Conservation (phyloP, 64 coral and sea anemone genomes). For the Stichodactyla mertensii region DNA sequence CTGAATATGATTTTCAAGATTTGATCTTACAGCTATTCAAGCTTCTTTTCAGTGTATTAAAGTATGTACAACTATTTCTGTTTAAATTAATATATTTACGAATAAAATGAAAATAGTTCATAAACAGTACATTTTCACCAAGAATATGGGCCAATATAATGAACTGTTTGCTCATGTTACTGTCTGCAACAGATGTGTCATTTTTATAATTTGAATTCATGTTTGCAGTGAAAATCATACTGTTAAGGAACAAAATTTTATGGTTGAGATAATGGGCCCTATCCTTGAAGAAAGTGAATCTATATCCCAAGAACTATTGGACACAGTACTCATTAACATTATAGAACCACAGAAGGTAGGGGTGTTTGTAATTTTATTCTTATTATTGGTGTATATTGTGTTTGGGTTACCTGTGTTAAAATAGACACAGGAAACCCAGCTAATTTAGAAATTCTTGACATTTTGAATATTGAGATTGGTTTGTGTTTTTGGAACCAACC, state of each 20-base stretch:
- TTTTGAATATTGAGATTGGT: too few relatives aligned
- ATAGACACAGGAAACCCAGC: too few relatives aligned
- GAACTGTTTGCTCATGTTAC: too few relatives aligned
- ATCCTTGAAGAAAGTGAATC: slow-evolving; percentile 70
- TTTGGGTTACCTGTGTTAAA: neutral
- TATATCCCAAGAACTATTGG: slow-evolving; percentile 74
- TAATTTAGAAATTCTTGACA: too few relatives aligned
- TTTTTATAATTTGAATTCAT: slow-evolving; percentile 7
- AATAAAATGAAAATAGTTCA: too few relatives aligned
- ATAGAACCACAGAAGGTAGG: slow-evolving; percentile 78
- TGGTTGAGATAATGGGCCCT: slow-evolving; percentile 78
- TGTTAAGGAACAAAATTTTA: slow-evolving; percentile 64
- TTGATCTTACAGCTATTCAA: slow-evolving; percentile 80
- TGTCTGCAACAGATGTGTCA: too few relatives aligned
- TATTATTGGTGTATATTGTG: neutral
- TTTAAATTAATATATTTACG: neutral
- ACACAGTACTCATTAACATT: slow-evolving; percentile 57
- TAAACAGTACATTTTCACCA: too few relatives aligned
- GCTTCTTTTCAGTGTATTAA: slow-evolving; percentile 74
- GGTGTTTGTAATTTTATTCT: neutral
- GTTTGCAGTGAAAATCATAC: slow-evolving; percentile 57
- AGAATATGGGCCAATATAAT: too few relatives aligned
- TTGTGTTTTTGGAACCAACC: too few relatives aligned
- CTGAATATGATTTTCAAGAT: slow-evolving; percentile 82
- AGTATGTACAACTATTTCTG: slow-evolving; percentile 48